Base-by-base conservation (phyloP, 2,797 vertebrate genomes). In the Heliangelus exortis region DNA sequence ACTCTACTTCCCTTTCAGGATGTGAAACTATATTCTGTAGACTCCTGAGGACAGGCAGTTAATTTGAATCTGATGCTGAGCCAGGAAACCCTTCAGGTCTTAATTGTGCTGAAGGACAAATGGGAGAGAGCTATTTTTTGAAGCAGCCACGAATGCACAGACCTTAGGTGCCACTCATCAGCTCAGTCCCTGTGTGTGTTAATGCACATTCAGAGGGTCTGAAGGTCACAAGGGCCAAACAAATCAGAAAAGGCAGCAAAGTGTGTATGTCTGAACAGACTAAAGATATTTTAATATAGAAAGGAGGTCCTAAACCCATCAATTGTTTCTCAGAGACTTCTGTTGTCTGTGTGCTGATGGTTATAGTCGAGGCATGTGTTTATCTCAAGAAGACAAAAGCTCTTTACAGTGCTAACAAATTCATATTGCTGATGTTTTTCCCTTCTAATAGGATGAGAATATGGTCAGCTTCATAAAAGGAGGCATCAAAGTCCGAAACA, bases 401-500 rank as follows among this genome's bases (percentile, higher is more conserved):
- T 48, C 25, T 93, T 92, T 66, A 36, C 77, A 72, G 41, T 83
- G 50, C 33, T 80, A 39, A 10, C 9, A 77, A 62, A 58, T 74
- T 73, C 48, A 11, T 75, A 19, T 8, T 66, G 58, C 29, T 82
- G 21, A 66, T 83, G 18, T 89, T n/a, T 90, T 97, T 85, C 95
- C 55, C 53, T 94, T 93, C 74, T 81, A 85, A 85, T 96, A 99
- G 99, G 99, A 99, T 97, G 99, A 99, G 98, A 99, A 99, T 97
- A 99, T 99, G 99, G 99, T 99, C 96, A 99, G 98, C 97, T 99
- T 99, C 96, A 99, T 99, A 96, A 99, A 99, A 98, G 99, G 99
- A 5, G 99, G 99, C 93, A 99, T 99, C 97, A 99, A 99, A 98
- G 99, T 99, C 95, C 98, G 99, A 91, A 99, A 99, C 97, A 99